Evolutionary conservation across 2,113 vertebrate genomes (phyloP).

Genomic region (Murina feae): DNA sequence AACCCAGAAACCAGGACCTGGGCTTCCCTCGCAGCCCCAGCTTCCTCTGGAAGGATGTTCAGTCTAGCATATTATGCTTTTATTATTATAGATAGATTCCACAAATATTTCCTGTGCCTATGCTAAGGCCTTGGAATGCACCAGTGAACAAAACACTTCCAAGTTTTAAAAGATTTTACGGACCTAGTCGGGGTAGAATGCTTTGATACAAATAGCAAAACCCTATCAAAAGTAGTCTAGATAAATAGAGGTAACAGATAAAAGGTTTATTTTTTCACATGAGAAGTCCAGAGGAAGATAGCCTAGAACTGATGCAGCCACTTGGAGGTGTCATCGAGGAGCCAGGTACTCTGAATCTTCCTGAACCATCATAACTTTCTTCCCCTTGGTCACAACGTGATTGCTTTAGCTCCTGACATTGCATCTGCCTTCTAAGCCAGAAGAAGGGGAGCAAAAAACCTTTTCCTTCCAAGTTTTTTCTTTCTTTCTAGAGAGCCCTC

Average conservation of each 20-base stretch:
- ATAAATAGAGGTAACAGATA: background rate
- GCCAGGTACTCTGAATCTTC: background rate
- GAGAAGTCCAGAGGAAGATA: background rate
- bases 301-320: background rate
- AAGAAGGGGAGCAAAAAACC: background rate
- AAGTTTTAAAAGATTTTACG: background rate
- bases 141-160: background rate
- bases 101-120: background rate
- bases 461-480: background rate
- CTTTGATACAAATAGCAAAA: constrained; percentile 32
- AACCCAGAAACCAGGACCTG: no score
- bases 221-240: background rate
- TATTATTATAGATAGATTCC: background rate
- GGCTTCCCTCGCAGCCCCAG: no score
- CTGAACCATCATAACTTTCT: background rate
- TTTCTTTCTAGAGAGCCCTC: background rate
- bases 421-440: background rate
- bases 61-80: no score
- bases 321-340: background rate
- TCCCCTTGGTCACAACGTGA: background rate
- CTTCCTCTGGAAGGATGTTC: no score
- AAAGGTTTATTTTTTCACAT: background rate
- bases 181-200: background rate
- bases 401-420: background rate
- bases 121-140: background rate